Conservation (phyloP, 2,888 invertebrate genomes). For the Oxycera nigricornis region DNA sequence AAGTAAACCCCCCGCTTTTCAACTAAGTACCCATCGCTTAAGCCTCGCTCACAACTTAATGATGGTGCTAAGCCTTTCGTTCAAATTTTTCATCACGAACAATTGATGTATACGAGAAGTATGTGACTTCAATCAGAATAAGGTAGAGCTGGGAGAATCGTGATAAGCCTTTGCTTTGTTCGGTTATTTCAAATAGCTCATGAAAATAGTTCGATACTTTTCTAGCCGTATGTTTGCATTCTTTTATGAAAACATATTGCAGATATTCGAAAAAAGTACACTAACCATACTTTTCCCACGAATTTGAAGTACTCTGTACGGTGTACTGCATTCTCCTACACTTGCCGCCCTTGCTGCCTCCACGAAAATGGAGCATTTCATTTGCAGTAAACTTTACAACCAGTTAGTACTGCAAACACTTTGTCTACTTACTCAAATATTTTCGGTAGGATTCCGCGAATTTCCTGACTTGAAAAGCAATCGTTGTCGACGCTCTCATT, state of each 20-base stretch:
- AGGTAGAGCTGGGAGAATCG: background rate
- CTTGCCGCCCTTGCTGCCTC: background rate
- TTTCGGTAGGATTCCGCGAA: conserved; percentile 27
- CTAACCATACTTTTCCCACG: too few species aligned
- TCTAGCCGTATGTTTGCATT: too few species aligned
- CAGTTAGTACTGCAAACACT: background rate
- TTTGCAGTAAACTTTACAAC: background rate
- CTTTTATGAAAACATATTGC: too few species aligned
- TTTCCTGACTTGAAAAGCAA: conserved; percentile 19
- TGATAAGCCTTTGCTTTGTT: background rate
- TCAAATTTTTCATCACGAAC: conserved; percentile 43
- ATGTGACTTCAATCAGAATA: background rate
- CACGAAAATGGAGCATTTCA: background rate
- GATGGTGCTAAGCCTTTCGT: conserved; percentile 45
- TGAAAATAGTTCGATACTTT: too few species aligned
- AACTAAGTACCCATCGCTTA: background rate
- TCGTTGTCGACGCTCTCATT: conserved; percentile 34
- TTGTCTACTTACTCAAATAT: conserved; percentile 12
- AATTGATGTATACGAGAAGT: conserved; percentile 32
- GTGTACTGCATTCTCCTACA: background rate
- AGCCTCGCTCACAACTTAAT: conserved; percentile 43
- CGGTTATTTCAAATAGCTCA: background rate
- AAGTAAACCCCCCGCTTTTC: background rate
- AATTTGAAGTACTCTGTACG: background rate
- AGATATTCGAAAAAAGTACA: too few species aligned